Evolutionary conservation across 53 echinoderm and acorn worm species (phyloP), one percentile per base, ranked within the genome.

Genomic region (Luidia sarsii): DNA sequence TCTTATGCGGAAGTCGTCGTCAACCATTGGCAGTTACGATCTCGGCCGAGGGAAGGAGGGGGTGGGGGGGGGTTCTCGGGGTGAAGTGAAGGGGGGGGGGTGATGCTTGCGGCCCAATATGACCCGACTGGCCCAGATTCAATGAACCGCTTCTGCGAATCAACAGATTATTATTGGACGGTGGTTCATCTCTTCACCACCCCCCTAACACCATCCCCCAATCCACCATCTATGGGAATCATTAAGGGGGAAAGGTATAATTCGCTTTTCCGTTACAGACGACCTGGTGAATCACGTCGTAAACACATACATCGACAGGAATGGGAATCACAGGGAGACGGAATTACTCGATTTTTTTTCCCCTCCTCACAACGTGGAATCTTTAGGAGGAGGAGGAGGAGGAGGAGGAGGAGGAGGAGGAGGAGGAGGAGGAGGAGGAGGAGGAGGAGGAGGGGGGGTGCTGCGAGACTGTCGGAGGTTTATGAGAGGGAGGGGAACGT

Each of bases 71-170:
- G n/a, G n/a, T n/a, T n/a, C n/a, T n/a, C n/a, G n/a, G n/a, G n/a
- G n/a, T n/a, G n/a, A n/a, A n/a, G n/a, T n/a, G n/a, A n/a, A n/a
- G n/a, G n/a, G n/a, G n/a, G n/a, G n/a, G n/a, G n/a, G n/a, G n/a
- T n/a, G n/a, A n/a, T n/a, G n/a, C 46, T n/a, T 18, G 0, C 60
- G 60, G 45, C 77, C 77, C 77, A 43, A 31, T 9, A 7, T 60
- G 60, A 77, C 77, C 77, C 61, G 13, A 0, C 33, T 61, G 77
- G 60, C 61, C 62, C 48, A 77, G 77, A 77, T 77, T 33, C 33
- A 19, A 48, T 77, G 77, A 75, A 77, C 77, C 62, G 62, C 30
- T 77, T 60, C 77, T 21, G n/a, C 43, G 20, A 74, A 74, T 57
- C 48, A 77, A 46, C 31, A 19, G 39, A 45, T 32, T 13, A 7